Evolutionary conservation across 37 sponge, comb jelly and placozoan genomes (phyloP), one percentile per base, ranked within the genome.

Genomic region (Chondrilla cf. caribensis): DNA sequence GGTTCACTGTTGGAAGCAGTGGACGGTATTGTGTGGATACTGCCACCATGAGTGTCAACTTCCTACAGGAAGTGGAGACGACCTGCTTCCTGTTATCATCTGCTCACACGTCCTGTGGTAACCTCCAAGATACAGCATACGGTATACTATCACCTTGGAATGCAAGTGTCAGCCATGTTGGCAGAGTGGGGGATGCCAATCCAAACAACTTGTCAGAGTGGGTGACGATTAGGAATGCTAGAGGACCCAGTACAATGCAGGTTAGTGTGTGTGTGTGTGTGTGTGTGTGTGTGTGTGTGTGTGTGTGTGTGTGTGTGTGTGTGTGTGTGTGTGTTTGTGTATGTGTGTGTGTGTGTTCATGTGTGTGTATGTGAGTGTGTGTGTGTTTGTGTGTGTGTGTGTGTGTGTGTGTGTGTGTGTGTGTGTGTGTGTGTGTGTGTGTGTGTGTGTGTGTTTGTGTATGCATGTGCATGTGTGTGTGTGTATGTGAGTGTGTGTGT

Each of bases 231-330:
- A 38, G 29, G 76, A 73, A 37, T 21, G 24, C 39, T 43, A 38
- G 44, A 36, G 19, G n/a, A 24, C 38, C 31, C 15, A 43, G 40
- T 2, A 40, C 7, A 36, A 39, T 39, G 24, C 31, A n/a, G 76
- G 76, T 39, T 15, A 39, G 42, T 73, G 2, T 15, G 24, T 73
- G 18, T 73, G 41, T 73, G 44, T 73, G 41, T 38, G 42, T 73
- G 44, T 26, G 28, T 26, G 32, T 67, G 68, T 67, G 32, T 7
- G 32, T 67, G 28, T 67, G 68, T 67, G 32, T 4, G 35, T 67
- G 68, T 67, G 68, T 67, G 68, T 67, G 68, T 26, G 29, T 26
- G 64, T 22, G 68, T 67, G 68, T 67, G 68, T 67, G 68, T 7
- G 68, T 67, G 32, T 67, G 68, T 67, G 68, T 7, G 28, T 67